phyloP scores from a whole-genome alignment of 2,113 vertebrate species.

The Crotalus viridis region DNA sequence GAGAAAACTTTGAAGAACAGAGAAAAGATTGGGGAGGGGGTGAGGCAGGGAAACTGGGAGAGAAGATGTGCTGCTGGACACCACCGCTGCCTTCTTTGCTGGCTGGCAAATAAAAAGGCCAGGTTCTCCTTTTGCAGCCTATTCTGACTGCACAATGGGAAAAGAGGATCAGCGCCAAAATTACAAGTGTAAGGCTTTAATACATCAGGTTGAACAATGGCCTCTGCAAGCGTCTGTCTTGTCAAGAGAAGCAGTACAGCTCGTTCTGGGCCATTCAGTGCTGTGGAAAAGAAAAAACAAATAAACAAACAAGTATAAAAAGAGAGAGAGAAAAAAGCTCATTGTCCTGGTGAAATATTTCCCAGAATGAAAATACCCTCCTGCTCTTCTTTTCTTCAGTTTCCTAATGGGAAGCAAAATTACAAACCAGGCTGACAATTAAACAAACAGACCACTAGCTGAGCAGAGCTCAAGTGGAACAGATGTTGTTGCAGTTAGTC shows the following conservation, averaged over 20 bases:
- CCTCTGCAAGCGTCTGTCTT: constrained; percentile 66
- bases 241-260: constrained; percentile 59
- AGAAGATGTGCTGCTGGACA: constrained; percentile 19
- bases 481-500: constrained; percentile 68
- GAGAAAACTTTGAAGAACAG: constrained; percentile 44
- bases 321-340: constrained; percentile 18
- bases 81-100: constrained; percentile 51
- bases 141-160: constrained; percentile 68
- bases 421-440: constrained; percentile 70
- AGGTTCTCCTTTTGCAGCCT: constrained; percentile 69
- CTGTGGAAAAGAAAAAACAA: constrained; percentile 52
- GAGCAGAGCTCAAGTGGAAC: constrained; percentile 64
- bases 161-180: constrained; percentile 68
- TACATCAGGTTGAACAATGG: constrained; percentile 73
- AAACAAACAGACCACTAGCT: constrained; percentile 69
- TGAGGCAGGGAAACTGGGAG: background rate
- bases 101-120: constrained; percentile 62
- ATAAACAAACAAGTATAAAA: background rate
- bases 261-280: constrained; percentile 65
- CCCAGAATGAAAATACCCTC: constrained; percentile 69
- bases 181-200: constrained; percentile 72
- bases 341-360: constrained; percentile 66
- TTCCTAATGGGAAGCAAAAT: constrained; percentile 74
- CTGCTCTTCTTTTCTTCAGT: constrained; percentile 66
- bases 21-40: background rate